Evolutionary conservation across 2,888 invertebrate genomes (phyloP).

Genomic region (Cephalotes varians): DNA sequence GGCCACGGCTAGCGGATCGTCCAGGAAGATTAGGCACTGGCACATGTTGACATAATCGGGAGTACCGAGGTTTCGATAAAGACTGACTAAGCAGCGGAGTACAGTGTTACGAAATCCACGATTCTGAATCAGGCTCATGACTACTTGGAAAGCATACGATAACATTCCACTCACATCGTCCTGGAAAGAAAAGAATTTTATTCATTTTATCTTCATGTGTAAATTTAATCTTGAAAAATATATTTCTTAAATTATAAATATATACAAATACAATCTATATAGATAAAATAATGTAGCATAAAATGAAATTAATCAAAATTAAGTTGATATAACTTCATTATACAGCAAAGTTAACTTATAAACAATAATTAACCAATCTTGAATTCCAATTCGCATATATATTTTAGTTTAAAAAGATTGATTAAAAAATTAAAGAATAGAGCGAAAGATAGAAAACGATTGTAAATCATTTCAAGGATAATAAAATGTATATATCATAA

Average conservation of each 20-base stretch:
- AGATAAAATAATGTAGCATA: not conserved
- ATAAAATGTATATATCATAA: not conserved
- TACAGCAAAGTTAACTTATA: not conserved
- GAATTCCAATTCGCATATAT: not conserved
- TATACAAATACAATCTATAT: constrained; percentile 1
- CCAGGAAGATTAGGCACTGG: constrained; percentile 98
- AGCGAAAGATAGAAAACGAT: not conserved
- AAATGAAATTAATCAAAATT: not conserved
- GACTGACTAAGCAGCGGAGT: constrained; percentile 94
- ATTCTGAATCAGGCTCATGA: constrained; percentile 98
- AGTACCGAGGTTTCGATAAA: constrained; percentile 95
- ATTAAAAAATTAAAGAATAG: not conserved
- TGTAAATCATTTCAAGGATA: not conserved
- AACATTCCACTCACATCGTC: constrained; percentile 97
- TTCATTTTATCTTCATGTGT: not conserved
- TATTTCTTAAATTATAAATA: constrained; percentile 15
- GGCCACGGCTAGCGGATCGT: constrained; percentile 97
- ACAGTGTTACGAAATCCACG: constrained; percentile 97
- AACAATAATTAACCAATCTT: not conserved
- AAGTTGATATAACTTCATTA: not conserved
- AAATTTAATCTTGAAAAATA: not conserved
- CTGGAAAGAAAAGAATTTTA: constrained; percentile 76
- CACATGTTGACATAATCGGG: constrained; percentile 99
- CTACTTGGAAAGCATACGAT: constrained; percentile 97
- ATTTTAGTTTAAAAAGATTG: not conserved